Percentiles rank a stretch among this genome's conserved stretches.
These are phyloP conservation scores for Hermaeophaga mercurialis DNA, from an alignment of 2,888 invertebrate genomes.

Conservation along the genomic window DNA sequence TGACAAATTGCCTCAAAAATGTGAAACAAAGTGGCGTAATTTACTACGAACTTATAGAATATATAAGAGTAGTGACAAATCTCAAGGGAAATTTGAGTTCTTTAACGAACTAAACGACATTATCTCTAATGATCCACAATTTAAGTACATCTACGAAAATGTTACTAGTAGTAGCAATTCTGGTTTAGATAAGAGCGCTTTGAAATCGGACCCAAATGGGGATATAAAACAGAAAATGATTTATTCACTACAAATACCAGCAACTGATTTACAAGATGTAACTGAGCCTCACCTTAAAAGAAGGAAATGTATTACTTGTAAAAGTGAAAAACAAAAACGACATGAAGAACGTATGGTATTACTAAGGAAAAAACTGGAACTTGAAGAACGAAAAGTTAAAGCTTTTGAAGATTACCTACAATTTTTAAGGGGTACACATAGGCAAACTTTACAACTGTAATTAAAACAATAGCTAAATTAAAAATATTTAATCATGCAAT, in stretches of 20 bases:
- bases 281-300: constrained; percentile 1
- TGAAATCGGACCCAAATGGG: background rate
- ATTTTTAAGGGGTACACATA: constrained; percentile 22
- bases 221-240: background rate
- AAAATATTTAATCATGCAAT: no score
- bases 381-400: constrained; percentile 31
- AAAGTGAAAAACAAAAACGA: constrained; percentile 31
- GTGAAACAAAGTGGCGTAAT: constrained; percentile 33
- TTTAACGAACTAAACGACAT: constrained; percentile 29
- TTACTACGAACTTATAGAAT: constrained; percentile 26
- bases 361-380: constrained; percentile 27
- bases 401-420: constrained; percentile 32
- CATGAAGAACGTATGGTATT: constrained; percentile 31
- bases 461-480: no score
- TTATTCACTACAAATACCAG: background rate
- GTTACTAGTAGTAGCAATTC: background rate
- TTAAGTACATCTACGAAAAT: constrained; percentile 3
- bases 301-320: constrained; percentile 19
- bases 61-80: constrained; percentile 22
- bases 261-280: background rate
- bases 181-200: background rate
- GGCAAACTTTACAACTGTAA: background rate
- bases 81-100: constrained; percentile 30
- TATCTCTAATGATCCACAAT: constrained; percentile 28
- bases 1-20: constrained; percentile 29